Conservation (phyloP, 2,797 vertebrate species). For the Acipenser oxyrinchus region DNA sequence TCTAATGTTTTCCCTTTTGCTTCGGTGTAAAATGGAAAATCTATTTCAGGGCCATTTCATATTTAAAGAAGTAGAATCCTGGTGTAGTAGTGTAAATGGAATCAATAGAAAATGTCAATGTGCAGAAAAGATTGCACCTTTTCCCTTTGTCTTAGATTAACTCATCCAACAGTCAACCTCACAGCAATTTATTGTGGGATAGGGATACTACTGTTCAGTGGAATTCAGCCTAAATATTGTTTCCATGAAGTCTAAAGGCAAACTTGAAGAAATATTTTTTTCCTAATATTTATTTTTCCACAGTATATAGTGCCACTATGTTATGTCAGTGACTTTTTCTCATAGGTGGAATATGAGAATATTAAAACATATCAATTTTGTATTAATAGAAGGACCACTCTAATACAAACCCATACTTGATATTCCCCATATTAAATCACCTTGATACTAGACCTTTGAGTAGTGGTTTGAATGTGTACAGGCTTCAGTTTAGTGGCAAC, state of each 20-base stretch:
- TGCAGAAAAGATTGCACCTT: conserved; percentile 66
- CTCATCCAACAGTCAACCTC: conserved; percentile 56
- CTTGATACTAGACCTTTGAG: no score
- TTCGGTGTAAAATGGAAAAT: conserved; percentile 95
- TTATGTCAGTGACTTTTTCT: no score
- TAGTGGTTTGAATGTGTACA: no score
- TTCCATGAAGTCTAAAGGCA: conserved; percentile 41
- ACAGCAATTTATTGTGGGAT: conserved; percentile 49
- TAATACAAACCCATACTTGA: no score
- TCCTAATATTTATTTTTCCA: no score
- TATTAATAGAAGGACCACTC: no score
- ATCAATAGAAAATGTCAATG: conserved; percentile 67
- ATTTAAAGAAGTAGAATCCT: conserved; percentile 89
- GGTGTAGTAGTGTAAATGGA: conserved; percentile 57
- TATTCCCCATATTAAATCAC: no score
- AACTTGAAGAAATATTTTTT: conserved; percentile 31
- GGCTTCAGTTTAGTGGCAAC: no score
- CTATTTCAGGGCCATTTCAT: conserved; percentile 95
- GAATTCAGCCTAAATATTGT: conserved; percentile 37
- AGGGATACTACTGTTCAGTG: conserved; percentile 21
- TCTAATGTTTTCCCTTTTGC: conserved; percentile 91
- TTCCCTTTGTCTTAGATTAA: conserved; percentile 69
- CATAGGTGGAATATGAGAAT: no score
- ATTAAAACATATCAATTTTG: no score
- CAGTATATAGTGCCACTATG: no score